These are phyloP conservation scores for Sciurus vulgaris DNA, from an alignment of 2,797 vertebrate species.

Conservation along the genomic window DNA sequence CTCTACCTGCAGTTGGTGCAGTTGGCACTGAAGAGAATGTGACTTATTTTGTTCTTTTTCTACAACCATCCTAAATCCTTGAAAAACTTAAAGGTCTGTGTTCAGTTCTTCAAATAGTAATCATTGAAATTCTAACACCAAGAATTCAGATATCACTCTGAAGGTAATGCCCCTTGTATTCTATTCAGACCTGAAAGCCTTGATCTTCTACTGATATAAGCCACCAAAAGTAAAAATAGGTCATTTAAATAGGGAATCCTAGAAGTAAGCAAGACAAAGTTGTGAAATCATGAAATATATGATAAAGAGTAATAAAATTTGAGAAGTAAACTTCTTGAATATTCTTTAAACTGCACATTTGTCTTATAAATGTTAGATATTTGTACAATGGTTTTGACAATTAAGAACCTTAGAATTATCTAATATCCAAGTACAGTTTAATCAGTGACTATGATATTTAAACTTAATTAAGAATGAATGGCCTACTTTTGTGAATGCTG, in stretches of 20 bases:
- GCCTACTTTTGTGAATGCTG: slow-evolving; percentile 52
- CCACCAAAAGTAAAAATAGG: slow-evolving; percentile 41
- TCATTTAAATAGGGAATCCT: slow-evolving; percentile 21
- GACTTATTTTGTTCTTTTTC: slow-evolving; percentile 29
- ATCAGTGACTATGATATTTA: slow-evolving; percentile 41
- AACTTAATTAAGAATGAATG: slow-evolving; percentile 67
- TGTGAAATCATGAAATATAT: slow-evolving; percentile 4
- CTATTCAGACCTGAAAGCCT: background rate
- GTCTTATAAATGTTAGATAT: background rate
- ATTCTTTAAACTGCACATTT: background rate
- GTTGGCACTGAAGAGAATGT: slow-evolving; percentile 60
- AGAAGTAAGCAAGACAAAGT: background rate
- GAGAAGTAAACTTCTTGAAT: background rate
- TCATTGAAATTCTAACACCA: slow-evolving; percentile 47
- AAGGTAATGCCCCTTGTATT: background rate
- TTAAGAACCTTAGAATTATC: background rate
- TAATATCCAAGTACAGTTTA: slow-evolving; percentile 37
- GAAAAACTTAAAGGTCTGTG: slow-evolving; percentile 30
- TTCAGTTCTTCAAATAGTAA: slow-evolving; percentile 46
- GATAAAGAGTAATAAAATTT: background rate
- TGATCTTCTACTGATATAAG: background rate
- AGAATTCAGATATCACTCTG: background rate
- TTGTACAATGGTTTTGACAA: background rate
- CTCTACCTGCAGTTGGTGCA: background rate
- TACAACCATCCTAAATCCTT: slow-evolving; percentile 21